phyloP scores from a whole-genome alignment of 1,140 invertebrate species.

The Caenorhabditis briggsae region DNA sequence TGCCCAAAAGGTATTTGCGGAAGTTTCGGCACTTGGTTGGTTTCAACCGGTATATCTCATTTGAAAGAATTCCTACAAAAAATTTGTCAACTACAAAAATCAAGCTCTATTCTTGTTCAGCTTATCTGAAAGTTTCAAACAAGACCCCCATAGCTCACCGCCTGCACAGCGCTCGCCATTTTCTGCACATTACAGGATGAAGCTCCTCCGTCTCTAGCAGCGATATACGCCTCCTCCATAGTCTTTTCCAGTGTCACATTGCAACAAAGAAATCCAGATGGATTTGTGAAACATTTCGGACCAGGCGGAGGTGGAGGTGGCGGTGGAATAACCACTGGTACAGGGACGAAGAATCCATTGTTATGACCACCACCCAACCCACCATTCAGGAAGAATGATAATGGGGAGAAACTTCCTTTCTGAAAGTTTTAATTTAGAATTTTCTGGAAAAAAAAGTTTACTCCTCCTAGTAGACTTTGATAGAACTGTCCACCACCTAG shows the following conservation, averaged over 20 bases:
- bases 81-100: too few species aligned
- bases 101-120: too few species aligned
- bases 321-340: constrained; percentile 66
- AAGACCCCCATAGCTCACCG: too few species aligned
- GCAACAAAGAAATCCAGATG: constrained; percentile 64
- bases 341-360: constrained; percentile 62
- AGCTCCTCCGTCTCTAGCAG: constrained; percentile 52
- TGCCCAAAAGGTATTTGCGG: too few species aligned
- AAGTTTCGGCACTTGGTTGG: too few species aligned
- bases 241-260: constrained; percentile 64
- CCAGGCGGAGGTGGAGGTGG: constrained; percentile 66
- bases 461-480: constrained; percentile 48
- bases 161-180: constrained; percentile 62
- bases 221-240: constrained; percentile 59
- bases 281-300: constrained; percentile 68
- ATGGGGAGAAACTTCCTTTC: constrained; percentile 59
- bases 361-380: constrained; percentile 7
- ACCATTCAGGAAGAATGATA: constrained; percentile 57
- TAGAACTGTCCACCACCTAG: constrained; percentile 59
- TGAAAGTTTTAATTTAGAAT: background rate
- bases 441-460: too few species aligned
- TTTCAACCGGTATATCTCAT: too few species aligned
- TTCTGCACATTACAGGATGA: constrained; percentile 65
- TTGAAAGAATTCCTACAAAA: too few species aligned
- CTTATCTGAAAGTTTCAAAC: too few species aligned